Evolutionary conservation across 2,888 invertebrate species (phyloP).

Genomic region (Hipparchia sbordonii): DNA sequence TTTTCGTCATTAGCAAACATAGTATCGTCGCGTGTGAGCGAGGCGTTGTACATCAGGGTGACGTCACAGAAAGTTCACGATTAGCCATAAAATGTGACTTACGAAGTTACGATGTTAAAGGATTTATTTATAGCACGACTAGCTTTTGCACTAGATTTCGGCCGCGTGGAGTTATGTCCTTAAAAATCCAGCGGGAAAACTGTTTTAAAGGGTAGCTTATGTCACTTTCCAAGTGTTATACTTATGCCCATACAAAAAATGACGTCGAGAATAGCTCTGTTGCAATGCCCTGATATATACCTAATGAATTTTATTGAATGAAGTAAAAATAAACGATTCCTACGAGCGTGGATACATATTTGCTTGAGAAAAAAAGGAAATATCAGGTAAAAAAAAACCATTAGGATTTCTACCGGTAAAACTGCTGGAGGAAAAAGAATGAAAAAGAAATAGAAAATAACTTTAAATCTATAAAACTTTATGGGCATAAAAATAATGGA

Average conservation of each 20-base stretch:
- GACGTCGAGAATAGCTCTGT: no score
- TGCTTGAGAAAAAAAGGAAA: neutral
- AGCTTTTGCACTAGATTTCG: no score
- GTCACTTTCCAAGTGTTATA: no score
- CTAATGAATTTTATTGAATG: neutral
- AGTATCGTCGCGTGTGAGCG: constrained; percentile 31
- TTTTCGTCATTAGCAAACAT: constrained; percentile 32
- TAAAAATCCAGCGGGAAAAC: no score
- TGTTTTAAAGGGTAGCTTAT: no score
- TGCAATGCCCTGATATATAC: no score
- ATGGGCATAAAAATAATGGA: constrained; percentile 13
- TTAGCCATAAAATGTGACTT: neutral
- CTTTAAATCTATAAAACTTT: constrained; percentile 11
- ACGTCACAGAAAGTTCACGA: constrained; percentile 15
- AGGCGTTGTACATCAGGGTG: constrained; percentile 22
- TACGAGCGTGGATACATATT: no score
- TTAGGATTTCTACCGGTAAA: neutral
- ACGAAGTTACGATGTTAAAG: neutral
- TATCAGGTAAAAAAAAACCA: no score
- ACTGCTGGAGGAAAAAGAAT: neutral
- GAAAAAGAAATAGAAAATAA: neutral
- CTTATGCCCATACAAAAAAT: no score
- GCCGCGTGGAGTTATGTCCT: no score
- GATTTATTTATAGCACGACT: neutral
- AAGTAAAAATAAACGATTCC: neutral